A percentile compares a stretch with the other conserved stretches of the same genome.
Evolutionary conservation across 2,888 invertebrate genomes (phyloP).

Genomic region (Byasa hedistus): DNA sequence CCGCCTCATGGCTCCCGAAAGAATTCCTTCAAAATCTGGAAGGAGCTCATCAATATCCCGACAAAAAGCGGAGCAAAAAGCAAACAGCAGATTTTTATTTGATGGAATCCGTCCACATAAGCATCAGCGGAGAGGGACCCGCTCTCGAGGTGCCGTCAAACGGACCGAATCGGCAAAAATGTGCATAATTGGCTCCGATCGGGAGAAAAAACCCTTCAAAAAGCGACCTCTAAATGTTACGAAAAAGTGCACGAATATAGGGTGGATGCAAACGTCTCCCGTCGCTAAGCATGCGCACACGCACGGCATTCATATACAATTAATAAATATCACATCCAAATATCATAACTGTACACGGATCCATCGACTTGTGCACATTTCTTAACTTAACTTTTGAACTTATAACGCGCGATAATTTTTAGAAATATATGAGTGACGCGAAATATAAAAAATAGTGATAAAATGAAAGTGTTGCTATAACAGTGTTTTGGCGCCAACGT

Average conservation of each 20-base stretch:
- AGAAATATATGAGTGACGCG: too few species aligned
- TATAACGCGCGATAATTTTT: too few species aligned
- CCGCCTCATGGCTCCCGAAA: constrained; percentile 42
- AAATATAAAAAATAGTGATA: too few species aligned
- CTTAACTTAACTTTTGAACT: too few species aligned
- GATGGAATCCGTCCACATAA: constrained; percentile 70
- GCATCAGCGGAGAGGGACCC: constrained; percentile 54
- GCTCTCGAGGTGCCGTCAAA: constrained; percentile 59
- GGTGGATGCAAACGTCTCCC: constrained; percentile 43
- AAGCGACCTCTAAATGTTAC: constrained; percentile 74
- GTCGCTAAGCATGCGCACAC: constrained; percentile 2
- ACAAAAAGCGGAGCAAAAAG: constrained; percentile 73
- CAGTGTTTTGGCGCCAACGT: too few species aligned
- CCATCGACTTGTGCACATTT: too few species aligned
- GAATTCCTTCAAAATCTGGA: constrained; percentile 70
- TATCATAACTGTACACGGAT: too few species aligned
- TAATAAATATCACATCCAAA: too few species aligned
- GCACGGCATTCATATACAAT: background rate
- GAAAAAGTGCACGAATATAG: constrained; percentile 76
- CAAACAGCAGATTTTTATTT: constrained; percentile 70
- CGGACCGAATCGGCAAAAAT: constrained; percentile 74
- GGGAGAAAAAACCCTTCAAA: constrained; percentile 75
- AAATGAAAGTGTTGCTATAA: too few species aligned
- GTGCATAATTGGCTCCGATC: constrained; percentile 75
- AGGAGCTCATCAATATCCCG: constrained; percentile 69